Conservation (phyloP, 2,113 vertebrate species). For the Seriola quinqueradiata region DNA sequence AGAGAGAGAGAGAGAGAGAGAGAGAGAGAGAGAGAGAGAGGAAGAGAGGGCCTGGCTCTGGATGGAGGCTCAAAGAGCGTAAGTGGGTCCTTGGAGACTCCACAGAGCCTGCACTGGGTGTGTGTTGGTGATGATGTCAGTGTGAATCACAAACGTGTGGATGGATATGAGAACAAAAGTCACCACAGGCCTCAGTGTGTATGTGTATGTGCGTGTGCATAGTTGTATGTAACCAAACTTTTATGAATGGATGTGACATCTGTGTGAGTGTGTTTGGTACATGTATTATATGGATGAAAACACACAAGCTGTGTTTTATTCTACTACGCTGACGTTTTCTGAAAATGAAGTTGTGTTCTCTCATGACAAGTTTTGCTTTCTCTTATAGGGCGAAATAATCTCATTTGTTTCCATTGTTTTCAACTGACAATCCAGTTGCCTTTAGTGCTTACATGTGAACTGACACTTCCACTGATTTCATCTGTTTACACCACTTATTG, state of each 20-base stretch:
- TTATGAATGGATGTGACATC: slow-evolving; percentile 65
- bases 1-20: neutral
- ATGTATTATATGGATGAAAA: neutral
- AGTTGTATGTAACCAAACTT: slow-evolving; percentile 34
- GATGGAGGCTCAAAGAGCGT: slow-evolving; percentile 38
- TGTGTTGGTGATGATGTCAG: slow-evolving; percentile 72
- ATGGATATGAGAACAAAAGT: slow-evolving; percentile 63
- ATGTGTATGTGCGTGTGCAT: neutral
- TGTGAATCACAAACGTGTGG: slow-evolving; percentile 63
- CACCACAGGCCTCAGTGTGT: slow-evolving; percentile 10
- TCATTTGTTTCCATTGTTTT: neutral
- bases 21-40: slow-evolving; percentile 25
- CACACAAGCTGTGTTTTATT: neutral
- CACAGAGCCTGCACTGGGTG: slow-evolving; percentile 40
- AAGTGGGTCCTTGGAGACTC: slow-evolving; percentile 57
- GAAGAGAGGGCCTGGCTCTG: slow-evolving; percentile 9
- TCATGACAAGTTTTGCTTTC: neutral
- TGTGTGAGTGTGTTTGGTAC: slow-evolving; percentile 10
- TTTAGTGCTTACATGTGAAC: no score
- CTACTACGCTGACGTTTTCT: neutral
- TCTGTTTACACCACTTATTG: neutral
- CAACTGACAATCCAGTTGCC: neutral
- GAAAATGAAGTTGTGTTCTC: neutral
- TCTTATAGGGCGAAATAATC: neutral
- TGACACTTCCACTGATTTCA: neutral